Evolutionary conservation across 2,113 vertebrate species (phyloP).

Genomic region (Trogon surrucura): DNA sequence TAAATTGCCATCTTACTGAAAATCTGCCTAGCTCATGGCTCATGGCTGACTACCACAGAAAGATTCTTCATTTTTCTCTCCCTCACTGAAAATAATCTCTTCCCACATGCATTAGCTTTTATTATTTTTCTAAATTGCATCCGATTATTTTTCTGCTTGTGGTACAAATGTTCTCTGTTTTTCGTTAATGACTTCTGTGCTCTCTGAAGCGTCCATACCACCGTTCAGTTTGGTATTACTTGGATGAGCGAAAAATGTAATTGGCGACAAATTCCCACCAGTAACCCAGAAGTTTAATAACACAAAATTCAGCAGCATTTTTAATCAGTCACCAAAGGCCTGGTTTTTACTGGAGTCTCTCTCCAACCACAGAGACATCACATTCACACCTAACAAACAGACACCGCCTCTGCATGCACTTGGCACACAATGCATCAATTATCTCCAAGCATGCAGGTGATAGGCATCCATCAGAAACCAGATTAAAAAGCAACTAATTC

Average conservation of each 20-base stretch:
- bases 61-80: not conserved
- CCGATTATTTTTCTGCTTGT: constrained; percentile 17
- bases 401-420: not conserved
- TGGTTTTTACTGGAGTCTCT: not conserved
- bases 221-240: not conserved
- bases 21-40: not conserved
- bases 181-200: not conserved
- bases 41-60: not conserved
- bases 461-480: constrained; percentile 17
- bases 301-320: not conserved
- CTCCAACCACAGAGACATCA: not conserved
- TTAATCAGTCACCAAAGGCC: not conserved
- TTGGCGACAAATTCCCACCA: constrained; percentile 14
- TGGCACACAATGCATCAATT: not conserved
- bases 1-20: not conserved
- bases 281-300: not conserved
- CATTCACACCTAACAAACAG: not conserved
- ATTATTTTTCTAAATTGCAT: constrained; percentile 59
- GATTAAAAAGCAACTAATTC: constrained; percentile 46
- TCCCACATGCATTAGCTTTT: constrained; percentile 45
- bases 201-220: not conserved
- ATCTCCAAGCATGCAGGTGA: constrained; percentile 1
- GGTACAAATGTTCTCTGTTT: not conserved
- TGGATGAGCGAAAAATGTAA: not conserved
- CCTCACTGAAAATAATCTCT: constrained; percentile 9